Evolutionary conservation across 2,113 vertebrate species (phyloP).

Genomic region (Forbesichthys agassizii): DNA sequence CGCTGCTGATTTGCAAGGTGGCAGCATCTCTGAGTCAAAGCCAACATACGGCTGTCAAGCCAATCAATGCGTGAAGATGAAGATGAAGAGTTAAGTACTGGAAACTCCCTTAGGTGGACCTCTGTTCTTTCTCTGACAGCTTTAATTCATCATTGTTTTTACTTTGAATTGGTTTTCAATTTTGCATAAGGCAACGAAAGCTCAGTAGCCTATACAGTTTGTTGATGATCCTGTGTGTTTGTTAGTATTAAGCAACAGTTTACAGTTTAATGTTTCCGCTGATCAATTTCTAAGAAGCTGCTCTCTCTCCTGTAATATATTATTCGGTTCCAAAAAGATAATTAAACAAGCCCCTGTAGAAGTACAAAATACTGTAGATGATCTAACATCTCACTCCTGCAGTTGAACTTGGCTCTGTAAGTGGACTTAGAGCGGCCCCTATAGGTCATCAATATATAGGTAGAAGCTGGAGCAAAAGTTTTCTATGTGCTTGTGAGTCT

Average conservation of each 20-base stretch:
- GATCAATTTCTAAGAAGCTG: not conserved
- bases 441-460: conserved; percentile 25
- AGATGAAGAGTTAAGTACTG: conserved; percentile 14
- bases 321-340: conserved; percentile 15
- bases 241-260: not conserved
- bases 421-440: conserved; percentile 70
- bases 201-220: not conserved
- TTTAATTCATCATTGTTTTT: not conserved
- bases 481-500: not conserved
- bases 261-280: not conserved
- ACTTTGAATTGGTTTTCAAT: not conserved
- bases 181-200: not conserved
- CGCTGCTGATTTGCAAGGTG: conserved; percentile 7
- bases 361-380: conserved; percentile 9
- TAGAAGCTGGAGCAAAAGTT: not conserved
- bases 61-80: conserved; percentile 25
- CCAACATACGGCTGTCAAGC: conserved; percentile 18
- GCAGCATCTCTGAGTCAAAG: conserved; percentile 22
- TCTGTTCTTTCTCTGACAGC: not conserved
- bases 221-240: not conserved
- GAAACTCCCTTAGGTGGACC: conserved; percentile 15
- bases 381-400: conserved; percentile 37
- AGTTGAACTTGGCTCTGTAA: conserved; percentile 36
- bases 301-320: conserved; percentile 7
- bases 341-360: conserved; percentile 42